A percentile compares a stretch with the other conserved stretches of the same genome.
These are phyloP conservation scores for Gila robusta DNA, from an alignment of 2,797 vertebrate species.

Conservation along the genomic window DNA sequence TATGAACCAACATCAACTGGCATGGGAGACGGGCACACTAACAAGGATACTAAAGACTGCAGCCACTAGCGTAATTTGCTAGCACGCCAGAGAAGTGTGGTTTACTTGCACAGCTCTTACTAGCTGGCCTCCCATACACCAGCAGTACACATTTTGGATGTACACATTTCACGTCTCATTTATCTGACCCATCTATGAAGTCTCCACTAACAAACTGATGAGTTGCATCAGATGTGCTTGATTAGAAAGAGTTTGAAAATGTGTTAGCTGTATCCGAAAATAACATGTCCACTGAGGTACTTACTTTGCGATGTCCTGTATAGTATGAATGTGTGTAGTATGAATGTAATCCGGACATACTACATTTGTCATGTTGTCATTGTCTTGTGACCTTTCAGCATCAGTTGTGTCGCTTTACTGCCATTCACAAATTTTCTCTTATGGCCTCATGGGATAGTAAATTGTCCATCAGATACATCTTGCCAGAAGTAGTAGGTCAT, in stretches of 20 bases:
- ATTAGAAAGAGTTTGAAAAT: background rate
- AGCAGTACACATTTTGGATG: background rate
- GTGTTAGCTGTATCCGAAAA: background rate
- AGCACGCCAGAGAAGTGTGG: background rate
- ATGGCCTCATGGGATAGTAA: background rate
- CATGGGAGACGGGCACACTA: background rate
- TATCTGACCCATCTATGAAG: background rate
- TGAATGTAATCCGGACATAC: background rate
- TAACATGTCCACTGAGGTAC: background rate
- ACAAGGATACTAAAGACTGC: background rate
- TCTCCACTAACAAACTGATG: background rate
- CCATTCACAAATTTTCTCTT: background rate
- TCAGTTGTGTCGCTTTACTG: background rate
- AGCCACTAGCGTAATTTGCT: background rate
- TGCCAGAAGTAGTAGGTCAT: background rate
- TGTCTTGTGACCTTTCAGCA: background rate
- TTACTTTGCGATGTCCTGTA: background rate
- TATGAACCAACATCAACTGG: background rate
- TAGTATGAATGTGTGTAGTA: background rate
- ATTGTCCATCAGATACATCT: background rate
- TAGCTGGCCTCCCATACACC: background rate
- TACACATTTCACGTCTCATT: too few species aligned
- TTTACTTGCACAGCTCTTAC: background rate
- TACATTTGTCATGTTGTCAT: background rate
- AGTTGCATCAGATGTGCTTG: background rate